These are phyloP conservation scores for Netta rufina DNA, from an alignment of 2,797 vertebrate species.

Conservation along the genomic window DNA sequence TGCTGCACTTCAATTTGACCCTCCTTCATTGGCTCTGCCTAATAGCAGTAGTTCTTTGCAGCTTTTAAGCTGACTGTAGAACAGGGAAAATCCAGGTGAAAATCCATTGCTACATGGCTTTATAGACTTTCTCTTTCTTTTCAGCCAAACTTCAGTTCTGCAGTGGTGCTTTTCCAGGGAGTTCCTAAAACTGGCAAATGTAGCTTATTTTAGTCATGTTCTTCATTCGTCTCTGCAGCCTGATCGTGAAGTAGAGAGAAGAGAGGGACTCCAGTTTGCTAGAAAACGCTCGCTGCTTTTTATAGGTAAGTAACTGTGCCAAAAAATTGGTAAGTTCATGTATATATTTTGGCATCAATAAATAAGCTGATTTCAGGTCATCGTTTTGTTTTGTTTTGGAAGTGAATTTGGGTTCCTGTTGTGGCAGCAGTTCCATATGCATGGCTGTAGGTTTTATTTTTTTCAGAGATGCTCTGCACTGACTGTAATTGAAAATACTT, in stretches of 20 bases:
- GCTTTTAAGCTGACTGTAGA: neutral
- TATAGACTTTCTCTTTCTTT: neutral
- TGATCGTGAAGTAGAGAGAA: constrained; percentile 53
- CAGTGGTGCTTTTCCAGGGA: neutral
- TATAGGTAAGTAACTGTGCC: constrained; percentile 37
- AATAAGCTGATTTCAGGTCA: neutral
- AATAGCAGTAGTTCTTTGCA: neutral
- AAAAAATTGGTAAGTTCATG: accelerated
- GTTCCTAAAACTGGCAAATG: neutral
- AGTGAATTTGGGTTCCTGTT: neutral
- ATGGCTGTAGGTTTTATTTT: neutral
- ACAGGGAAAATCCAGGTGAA: neutral
- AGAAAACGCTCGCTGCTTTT: constrained; percentile 66
- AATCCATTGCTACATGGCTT: neutral
- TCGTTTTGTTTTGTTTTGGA: neutral
- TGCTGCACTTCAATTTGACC: neutral
- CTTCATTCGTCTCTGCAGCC: constrained; percentile 4
- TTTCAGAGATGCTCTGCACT: neutral
- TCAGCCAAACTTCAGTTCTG: neutral
- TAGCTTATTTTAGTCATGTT: neutral
- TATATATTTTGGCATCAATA: neutral
- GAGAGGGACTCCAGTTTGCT: constrained; percentile 67
- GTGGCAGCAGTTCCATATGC: neutral
- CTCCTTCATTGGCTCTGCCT: neutral
- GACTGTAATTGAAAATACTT: neutral